These are phyloP conservation scores for Drosophila bocki DNA, from an alignment of 1,140 invertebrate species.

Conservation along the genomic window DNA sequence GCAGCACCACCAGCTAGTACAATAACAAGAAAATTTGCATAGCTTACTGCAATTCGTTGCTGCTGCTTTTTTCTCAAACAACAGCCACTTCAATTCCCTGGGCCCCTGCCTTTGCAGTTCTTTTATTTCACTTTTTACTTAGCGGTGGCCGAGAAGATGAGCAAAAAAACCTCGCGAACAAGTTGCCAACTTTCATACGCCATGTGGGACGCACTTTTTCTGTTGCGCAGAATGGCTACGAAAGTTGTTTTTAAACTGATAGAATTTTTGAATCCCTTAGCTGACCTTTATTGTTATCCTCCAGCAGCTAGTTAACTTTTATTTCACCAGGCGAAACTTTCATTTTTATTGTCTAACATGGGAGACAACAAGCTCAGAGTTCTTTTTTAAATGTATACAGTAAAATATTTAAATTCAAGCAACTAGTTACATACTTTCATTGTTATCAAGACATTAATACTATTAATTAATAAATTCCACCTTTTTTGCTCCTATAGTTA, in stretches of 20 bases:
- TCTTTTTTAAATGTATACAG: neutral
- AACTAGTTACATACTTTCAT: neutral
- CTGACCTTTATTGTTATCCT: conserved; percentile 45
- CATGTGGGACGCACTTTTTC: conserved; percentile 77
- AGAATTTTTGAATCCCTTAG: conserved; percentile 55
- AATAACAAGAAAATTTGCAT: conserved; percentile 57
- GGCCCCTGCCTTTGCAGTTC: conserved; percentile 38
- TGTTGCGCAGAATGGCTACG: conserved; percentile 20
- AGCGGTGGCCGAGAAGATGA: conserved; percentile 38
- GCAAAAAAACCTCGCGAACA: conserved; percentile 43
- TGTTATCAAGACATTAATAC: neutral
- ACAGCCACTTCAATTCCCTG: conserved; percentile 63
- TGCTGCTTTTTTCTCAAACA: conserved; percentile 22
- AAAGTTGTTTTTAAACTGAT: conserved; percentile 63
- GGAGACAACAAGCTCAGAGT: conserved; percentile 6
- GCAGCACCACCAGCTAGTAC: conserved; percentile 27
- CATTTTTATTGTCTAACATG: conserved; percentile 25
- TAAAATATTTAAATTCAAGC: neutral
- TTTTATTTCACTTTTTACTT: conserved; percentile 66
- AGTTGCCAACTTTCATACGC: conserved; percentile 77
- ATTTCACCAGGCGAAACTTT: conserved; percentile 49
- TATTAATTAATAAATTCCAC: neutral
- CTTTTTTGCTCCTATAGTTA: neutral
- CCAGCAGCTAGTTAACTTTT: conserved; percentile 54
- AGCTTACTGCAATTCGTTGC: conserved; percentile 49